Evolutionary conservation across 2,888 invertebrate species (phyloP), one percentile per base, ranked within the genome.

Genomic region (Cepaea hortensis): DNA sequence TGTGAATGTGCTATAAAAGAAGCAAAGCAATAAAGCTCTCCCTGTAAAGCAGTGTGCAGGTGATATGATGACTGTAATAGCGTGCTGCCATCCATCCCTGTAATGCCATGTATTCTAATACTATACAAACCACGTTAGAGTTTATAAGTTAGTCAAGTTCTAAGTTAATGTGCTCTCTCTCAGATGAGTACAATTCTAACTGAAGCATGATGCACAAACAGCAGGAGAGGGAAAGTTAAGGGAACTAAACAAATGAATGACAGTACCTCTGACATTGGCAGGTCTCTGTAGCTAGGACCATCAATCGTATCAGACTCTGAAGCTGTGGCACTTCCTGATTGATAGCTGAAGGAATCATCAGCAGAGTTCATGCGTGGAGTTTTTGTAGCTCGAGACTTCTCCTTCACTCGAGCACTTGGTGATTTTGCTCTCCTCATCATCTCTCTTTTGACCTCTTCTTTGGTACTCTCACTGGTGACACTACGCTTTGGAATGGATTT

Each of bases 351-450:
- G 15, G 75, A 35, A 23, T 84, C 81, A 55, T 87, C 87, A 9
- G 48, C 72, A 18, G 93, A 93, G 77, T 91, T 91, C 46, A 92
- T 90, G 65, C 92, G 90, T 6, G 93, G 93, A 23, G 92, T 90
- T 87, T 93, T 93, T 15, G 91, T 72, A 3, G 90, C 90, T n/a
- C 93, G 88, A 11, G 93, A 90, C 84, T 92, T 91, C 48, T 94
- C 94, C 89, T 92, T 93, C 48, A 94, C 90, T 87, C 92, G 92
- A 62, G 93, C 92, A 90, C 93, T 93, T 11, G 94, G 94, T 13
- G 94, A 92, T 89, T 92, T 93, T 15, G 91, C 91, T 70, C 91
- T 85, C 13, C 90, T 76, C 88, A 89, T 87, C 87, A 88, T 89
- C 87, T 91, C 91, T 55, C 90, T 89, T 81, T 91, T 91, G 35